These are phyloP conservation scores for Ctenochaetus hawaiiensis DNA, from an alignment of 2,797 vertebrate species.

Conservation along the genomic window DNA sequence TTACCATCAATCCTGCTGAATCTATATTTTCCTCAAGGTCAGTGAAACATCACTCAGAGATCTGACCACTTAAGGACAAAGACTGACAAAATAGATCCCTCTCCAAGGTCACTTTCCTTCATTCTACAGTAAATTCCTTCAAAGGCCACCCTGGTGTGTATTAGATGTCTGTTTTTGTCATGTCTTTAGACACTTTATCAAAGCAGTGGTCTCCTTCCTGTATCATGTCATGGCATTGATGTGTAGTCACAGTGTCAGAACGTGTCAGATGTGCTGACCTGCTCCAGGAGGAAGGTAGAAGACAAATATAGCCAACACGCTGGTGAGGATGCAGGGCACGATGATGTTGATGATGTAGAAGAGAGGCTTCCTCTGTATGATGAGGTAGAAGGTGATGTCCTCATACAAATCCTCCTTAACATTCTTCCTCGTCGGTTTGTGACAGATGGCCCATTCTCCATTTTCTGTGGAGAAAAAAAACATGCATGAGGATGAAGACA, in stretches of 20 bases:
- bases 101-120: slow-evolving; percentile 9
- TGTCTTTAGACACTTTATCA: slow-evolving; percentile 17
- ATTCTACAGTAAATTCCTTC: slow-evolving; percentile 5
- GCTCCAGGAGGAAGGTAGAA: slow-evolving; percentile 95
- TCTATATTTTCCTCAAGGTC: neutral
- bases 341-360: slow-evolving; percentile 95
- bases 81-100: slow-evolving; percentile 13
- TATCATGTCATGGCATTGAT: slow-evolving; percentile 25
- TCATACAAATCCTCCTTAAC: slow-evolving; percentile 84
- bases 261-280: slow-evolving; percentile 78
- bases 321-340: slow-evolving; percentile 92
- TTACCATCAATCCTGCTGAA: slow-evolving; percentile 3
- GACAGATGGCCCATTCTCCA: slow-evolving; percentile 92
- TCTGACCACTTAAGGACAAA: neutral
- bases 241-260: slow-evolving; percentile 22
- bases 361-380: slow-evolving; percentile 92
- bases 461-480: slow-evolving; percentile 84
- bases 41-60: slow-evolving; percentile 2
- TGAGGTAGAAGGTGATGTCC: slow-evolving; percentile 92
- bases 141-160: neutral
- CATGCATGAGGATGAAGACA: neutral
- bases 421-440: slow-evolving; percentile 89
- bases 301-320: slow-evolving; percentile 92
- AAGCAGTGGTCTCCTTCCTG: neutral
- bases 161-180: slow-evolving; percentile 22